Evolutionary conservation across 2,888 invertebrate genomes (phyloP).

Genomic region (Standfussiana lucernea): DNA sequence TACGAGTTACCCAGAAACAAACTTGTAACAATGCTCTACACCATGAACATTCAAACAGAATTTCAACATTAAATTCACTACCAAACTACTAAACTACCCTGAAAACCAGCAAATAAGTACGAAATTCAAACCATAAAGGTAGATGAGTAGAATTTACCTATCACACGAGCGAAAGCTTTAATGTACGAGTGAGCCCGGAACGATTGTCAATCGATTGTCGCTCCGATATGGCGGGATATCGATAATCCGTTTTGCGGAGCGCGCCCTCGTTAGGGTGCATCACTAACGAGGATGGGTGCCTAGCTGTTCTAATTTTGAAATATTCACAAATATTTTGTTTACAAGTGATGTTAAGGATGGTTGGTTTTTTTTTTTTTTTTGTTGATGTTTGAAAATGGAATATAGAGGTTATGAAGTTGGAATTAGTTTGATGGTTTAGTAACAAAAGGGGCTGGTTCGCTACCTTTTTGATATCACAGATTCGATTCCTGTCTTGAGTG

Average conservation of each 20-base stretch:
- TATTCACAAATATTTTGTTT: constrained; percentile 60
- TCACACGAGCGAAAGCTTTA: constrained; percentile 62
- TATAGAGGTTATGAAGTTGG: no score
- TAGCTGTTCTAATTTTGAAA: constrained; percentile 68
- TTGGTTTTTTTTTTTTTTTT: constrained; percentile 3
- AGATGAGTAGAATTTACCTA: constrained; percentile 57
- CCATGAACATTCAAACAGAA: not conserved
- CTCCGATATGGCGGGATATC: constrained; percentile 68
- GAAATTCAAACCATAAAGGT: constrained; percentile 48
- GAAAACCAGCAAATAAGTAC: constrained; percentile 27
- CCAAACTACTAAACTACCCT: not conserved
- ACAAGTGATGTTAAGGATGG: constrained; percentile 4
- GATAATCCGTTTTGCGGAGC: constrained; percentile 70
- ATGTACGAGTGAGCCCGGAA: constrained; percentile 57
- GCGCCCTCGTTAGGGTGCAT: constrained; percentile 72
- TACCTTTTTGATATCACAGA: not conserved
- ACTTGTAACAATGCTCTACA: not conserved
- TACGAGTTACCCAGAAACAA: not conserved
- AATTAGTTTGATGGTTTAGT: no score
- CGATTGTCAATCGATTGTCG: constrained; percentile 72
- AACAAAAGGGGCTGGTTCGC: no score
- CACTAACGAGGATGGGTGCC: constrained; percentile 68
- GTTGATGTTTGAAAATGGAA: not conserved
- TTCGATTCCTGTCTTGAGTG: not conserved
- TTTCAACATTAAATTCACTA: constrained; percentile 1